These are phyloP conservation scores for Lacanobia oleracea DNA, from an alignment of 2,888 invertebrate species.

Conservation along the genomic window DNA sequence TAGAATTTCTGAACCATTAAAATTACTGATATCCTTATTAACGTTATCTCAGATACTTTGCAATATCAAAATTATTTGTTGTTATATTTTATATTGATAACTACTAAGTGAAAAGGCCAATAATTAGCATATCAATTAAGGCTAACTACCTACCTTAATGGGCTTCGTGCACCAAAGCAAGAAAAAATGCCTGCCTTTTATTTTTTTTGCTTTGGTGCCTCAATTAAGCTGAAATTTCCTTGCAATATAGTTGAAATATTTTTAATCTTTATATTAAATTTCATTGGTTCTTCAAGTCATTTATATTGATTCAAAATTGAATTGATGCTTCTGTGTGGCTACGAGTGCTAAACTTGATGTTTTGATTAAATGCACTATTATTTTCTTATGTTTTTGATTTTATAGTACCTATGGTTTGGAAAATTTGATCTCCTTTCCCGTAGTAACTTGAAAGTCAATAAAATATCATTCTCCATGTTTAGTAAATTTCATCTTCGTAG, in stretches of 20 bases:
- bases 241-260: not conserved
- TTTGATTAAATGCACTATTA: too few relatives aligned
- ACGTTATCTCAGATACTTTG: not conserved
- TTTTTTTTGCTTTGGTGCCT: conserved; percentile 12
- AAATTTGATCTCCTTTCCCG: too few relatives aligned
- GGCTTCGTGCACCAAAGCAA: conserved; percentile 9
- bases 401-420: too few relatives aligned
- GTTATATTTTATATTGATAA: conserved; percentile 15
- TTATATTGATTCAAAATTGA: not conserved
- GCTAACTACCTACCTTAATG: conserved; percentile 19
- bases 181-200: conserved; percentile 16
- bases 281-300: not conserved
- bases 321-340: not conserved
- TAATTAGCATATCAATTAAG: conserved; percentile 36
- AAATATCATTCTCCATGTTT: too few relatives aligned
- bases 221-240: conserved; percentile 23
- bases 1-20: not conserved
- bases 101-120: conserved; percentile 13
- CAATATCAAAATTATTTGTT: conserved; percentile 27
- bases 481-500: not conserved
- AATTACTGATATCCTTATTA: not conserved
- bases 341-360: too few relatives aligned
- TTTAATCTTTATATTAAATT: not conserved
- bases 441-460: too few relatives aligned
- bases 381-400: too few relatives aligned